Evolutionary conservation across 2,888 invertebrate genomes (phyloP).

Genomic region (Dusona sp.): DNA sequence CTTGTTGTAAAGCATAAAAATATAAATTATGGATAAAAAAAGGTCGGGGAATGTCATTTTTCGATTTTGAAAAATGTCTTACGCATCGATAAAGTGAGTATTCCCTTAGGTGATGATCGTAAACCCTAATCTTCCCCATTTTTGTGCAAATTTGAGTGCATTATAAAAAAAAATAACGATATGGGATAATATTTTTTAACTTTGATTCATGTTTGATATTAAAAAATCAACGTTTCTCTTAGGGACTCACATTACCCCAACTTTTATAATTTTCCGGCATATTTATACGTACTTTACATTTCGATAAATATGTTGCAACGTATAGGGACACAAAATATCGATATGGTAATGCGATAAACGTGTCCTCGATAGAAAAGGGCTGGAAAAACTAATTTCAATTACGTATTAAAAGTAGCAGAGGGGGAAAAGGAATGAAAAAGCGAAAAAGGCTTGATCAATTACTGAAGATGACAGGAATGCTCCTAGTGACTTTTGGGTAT

Average conservation of each 20-base stretch:
- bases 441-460: conserved; percentile 46
- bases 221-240: too few relatives aligned
- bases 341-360: too few relatives aligned
- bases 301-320: too few relatives aligned
- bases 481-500: conserved; percentile 37
- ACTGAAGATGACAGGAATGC: conserved; percentile 51
- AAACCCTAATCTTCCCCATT: background rate
- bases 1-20: too few relatives aligned
- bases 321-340: too few relatives aligned
- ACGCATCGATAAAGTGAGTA: background rate
- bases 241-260: too few relatives aligned
- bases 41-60: too few relatives aligned
- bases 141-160: background rate
- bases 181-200: background rate
- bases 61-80: background rate
- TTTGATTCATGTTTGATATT: background rate
- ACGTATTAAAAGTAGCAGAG: conserved; percentile 11
- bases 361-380: too few relatives aligned
- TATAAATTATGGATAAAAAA: too few relatives aligned
- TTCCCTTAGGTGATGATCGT: background rate
- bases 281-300: too few relatives aligned
- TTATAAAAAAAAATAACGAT: background rate
- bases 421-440: background rate
- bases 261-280: too few relatives aligned
- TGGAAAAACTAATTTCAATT: conserved; percentile 19